phyloP scores from a whole-genome alignment of 2,113 vertebrate species.

The Sardina pilchardus region DNA sequence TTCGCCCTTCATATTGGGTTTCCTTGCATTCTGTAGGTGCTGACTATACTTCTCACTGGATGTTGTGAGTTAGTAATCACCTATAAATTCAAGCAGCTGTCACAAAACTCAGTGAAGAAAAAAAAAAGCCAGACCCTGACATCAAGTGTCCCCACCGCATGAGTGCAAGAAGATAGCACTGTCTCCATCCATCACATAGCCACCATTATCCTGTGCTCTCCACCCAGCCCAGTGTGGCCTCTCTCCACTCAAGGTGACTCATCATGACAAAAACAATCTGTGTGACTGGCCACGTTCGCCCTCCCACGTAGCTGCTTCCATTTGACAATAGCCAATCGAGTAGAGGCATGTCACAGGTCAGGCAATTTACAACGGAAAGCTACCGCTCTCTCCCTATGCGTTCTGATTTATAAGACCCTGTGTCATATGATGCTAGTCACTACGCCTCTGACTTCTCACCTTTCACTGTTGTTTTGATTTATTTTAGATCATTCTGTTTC shows the following conservation, averaged over 20 bases:
- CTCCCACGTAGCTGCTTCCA: not conserved
- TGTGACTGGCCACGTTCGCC: not conserved
- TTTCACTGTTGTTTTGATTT: not conserved
- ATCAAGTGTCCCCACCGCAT: not conserved
- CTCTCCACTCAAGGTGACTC: not conserved
- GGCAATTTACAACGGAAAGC: not conserved
- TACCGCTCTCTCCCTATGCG: not conserved
- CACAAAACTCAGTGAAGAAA: not conserved
- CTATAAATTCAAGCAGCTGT: not conserved
- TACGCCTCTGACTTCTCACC: too few relatives aligned
- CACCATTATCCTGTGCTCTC: not conserved
- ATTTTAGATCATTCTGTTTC: not conserved
- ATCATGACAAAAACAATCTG: not conserved
- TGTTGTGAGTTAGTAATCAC: not conserved
- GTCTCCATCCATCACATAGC: not conserved
- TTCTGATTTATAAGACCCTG: not conserved
- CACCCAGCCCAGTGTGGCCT: not conserved
- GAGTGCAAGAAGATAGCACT: not conserved
- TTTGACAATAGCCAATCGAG: not conserved
- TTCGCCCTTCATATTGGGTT: not conserved
- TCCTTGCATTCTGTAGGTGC: not conserved
- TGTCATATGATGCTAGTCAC: not conserved
- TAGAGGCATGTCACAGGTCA: not conserved
- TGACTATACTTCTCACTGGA: too few relatives aligned
- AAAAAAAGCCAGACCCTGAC: not conserved